A percentile compares a stretch with the other conserved stretches of the same genome.
Conservation (phyloP, 2,797 vertebrate species). For the Macroramphosus scolopax region DNA sequence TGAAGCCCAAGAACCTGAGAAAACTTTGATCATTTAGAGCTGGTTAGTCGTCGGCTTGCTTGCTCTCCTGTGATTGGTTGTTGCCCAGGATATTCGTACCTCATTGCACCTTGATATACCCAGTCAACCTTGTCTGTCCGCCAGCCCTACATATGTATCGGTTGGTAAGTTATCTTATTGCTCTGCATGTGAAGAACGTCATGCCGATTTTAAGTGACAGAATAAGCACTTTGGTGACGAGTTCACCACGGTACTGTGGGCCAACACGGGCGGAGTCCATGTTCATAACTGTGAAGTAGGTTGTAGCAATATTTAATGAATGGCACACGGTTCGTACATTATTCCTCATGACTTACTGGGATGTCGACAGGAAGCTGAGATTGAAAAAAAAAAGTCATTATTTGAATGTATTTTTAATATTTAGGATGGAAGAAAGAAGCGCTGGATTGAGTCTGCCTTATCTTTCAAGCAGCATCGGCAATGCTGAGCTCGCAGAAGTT, state of each 20-base stretch:
- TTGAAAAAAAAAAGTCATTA: conserved; percentile 9
- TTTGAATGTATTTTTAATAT: conserved; percentile 43
- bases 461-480: conserved; percentile 25
- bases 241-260: conserved; percentile 17
- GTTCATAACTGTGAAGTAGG: not conserved
- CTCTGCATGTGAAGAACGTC: too few relatives aligned
- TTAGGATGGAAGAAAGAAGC: not conserved
- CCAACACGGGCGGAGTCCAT: conserved; percentile 2
- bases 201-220: conserved; percentile 17
- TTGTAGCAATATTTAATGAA: too few relatives aligned
- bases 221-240: conserved; percentile 24
- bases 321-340: conserved; percentile 6
- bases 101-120: too few relatives aligned
- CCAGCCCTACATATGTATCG: too few relatives aligned
- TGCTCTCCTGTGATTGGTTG: too few relatives aligned
- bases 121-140: too few relatives aligned
- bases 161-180: too few relatives aligned
- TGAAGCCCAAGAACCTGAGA: too few relatives aligned
- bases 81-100: too few relatives aligned
- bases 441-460: conserved; percentile 33
- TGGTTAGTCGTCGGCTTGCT: too few relatives aligned
- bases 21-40: too few relatives aligned
- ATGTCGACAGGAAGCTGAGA: not conserved
- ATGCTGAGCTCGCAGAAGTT: conserved; percentile 14
- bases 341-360: too few relatives aligned